Conservation (phyloP, 2,888 invertebrate species). For the Seladonia tumulorum region DNA sequence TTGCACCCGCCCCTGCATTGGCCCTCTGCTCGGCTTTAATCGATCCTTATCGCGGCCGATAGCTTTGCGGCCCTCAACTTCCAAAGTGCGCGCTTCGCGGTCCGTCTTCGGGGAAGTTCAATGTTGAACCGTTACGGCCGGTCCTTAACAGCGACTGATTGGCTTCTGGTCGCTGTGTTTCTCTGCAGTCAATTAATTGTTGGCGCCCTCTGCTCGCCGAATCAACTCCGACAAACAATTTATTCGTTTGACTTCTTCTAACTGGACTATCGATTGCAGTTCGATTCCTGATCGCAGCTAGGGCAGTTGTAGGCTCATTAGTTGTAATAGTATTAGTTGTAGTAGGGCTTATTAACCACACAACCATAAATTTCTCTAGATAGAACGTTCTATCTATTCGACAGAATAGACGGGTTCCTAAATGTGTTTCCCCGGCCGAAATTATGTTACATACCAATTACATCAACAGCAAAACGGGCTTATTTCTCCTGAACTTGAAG, state of each 20-base stretch:
- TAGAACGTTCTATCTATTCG: too few species aligned
- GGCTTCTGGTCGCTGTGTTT: neutral
- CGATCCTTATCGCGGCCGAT: conserved; percentile 7
- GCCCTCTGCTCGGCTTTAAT: neutral
- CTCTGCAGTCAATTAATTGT: neutral
- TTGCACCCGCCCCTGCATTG: neutral
- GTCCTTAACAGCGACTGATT: conserved; percentile 7
- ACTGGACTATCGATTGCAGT: too few species aligned
- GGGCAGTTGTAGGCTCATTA: too few species aligned
- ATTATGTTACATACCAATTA: too few species aligned
- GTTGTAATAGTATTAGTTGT: too few species aligned
- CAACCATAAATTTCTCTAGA: too few species aligned
- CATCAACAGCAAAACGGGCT: too few species aligned
- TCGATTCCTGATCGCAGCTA: too few species aligned
- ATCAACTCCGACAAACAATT: neutral
- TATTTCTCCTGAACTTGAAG: too few species aligned
- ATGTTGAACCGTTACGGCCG: neutral
- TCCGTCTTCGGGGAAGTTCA: neutral
- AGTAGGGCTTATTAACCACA: too few species aligned
- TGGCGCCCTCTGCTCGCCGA: neutral
- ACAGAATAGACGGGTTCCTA: too few species aligned
- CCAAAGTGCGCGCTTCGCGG: conserved; percentile 1
- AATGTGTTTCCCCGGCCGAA: too few species aligned
- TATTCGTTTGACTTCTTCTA: neutral
- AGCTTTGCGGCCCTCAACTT: neutral